Base-by-base conservation (phyloP, 2,797 vertebrate species). In the Falco cherrug region DNA sequence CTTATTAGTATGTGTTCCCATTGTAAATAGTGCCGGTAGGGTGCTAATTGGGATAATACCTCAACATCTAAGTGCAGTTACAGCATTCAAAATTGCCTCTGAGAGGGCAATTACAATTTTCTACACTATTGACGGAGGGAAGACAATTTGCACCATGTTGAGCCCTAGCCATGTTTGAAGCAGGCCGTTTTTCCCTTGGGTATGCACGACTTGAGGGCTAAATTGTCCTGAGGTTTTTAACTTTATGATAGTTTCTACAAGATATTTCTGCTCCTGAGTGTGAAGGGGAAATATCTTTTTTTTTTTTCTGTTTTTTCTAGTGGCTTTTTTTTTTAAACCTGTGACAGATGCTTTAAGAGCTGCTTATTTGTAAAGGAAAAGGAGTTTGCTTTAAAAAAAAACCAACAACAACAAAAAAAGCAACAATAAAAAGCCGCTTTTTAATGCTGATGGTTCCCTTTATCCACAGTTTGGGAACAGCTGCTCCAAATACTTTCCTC, bases 141-240 rank as follows among this genome's bases (percentile, higher is more conserved):
- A 37, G 67, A 12, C 19, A 11, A 18, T 18, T 22, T 57, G 59
- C 16, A 25, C 37, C 0, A 0, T 9, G 17, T 7, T 28, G n/a
- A 70, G 77, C 26, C 39, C 41, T 28, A 3, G 8, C 39, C 16
- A 1, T 31, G 11, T 16, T 43, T 53, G 20, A 51, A 77, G 39
- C 51, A 43, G 51, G 16, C 4, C 29, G 0, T 20, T 45, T 60
- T 69, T 22, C 6, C 15, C 35, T 43, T 35, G 20, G 26, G 19
- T 26, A 8, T 41, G 67, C 22, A 65, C 76, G 41, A 45, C 24
- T 20, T 39, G 35, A 45, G 67, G 63, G 37, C 47, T 43, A 31
- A 75, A 51, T 53, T 64, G 53, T 16, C 33, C 69, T 2, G 1
- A 53, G 53, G 31, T 13, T 67, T 43, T 75, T 16, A 81, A 31